These are phyloP conservation scores for Nilaparvata lugens DNA, from an alignment of 1,140 invertebrate species.

Conservation along the genomic window DNA sequence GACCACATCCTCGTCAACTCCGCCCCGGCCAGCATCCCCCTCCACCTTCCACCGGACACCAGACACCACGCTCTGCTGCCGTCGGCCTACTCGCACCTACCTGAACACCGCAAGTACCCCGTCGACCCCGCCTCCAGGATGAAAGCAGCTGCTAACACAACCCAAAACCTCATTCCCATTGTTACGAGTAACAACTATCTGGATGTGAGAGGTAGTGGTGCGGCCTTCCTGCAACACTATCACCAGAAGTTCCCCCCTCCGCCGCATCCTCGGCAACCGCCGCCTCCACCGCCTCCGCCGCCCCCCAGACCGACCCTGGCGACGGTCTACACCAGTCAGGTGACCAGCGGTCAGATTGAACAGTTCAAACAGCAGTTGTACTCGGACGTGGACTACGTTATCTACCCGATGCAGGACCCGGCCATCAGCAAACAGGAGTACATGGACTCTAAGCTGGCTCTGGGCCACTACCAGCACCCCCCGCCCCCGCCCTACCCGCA, in stretches of 20 bases:
- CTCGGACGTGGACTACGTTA: constrained; percentile 82
- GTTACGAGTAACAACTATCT: constrained; percentile 57
- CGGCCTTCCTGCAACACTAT: constrained; percentile 34
- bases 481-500: constrained; percentile 40
- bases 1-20: constrained; percentile 21
- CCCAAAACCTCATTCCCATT: constrained; percentile 33
- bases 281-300: constrained; percentile 44
- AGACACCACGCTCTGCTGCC: constrained; percentile 48
- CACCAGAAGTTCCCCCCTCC: constrained; percentile 35
- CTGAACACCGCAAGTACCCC: constrained; percentile 12
- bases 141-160: constrained; percentile 37
- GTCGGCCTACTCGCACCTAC: neutral
- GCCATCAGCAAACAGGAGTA: constrained; percentile 82
- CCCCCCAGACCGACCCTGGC: constrained; percentile 35
- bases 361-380: constrained; percentile 79
- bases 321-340: constrained; percentile 27
- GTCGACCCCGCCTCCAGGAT: constrained; percentile 41
- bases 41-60: constrained; percentile 45
- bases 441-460: constrained; percentile 67
- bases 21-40: constrained; percentile 45
- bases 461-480: constrained; percentile 19
- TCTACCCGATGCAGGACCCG: constrained; percentile 80
- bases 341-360: constrained; percentile 49
- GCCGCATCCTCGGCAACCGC: constrained; percentile 40
- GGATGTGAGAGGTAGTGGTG: constrained; percentile 51